Percentiles rank a stretch among this genome's conserved stretches.
Evolutionary conservation across 2,888 invertebrate species (phyloP).

Genomic region (Drosophila setosimentum): DNA sequence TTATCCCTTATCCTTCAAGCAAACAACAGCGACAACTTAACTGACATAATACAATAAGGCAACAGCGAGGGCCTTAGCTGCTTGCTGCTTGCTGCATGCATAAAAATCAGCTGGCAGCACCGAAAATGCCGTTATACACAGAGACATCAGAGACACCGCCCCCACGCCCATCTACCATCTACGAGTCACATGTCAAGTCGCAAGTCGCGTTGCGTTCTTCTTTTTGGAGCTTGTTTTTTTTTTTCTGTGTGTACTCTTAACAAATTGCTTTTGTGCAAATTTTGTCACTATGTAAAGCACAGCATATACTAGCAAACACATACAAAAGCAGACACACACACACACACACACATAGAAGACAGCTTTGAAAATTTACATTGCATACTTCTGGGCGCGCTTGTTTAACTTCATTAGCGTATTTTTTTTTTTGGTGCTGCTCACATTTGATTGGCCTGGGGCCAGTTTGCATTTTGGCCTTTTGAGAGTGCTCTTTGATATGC

Average conservation of each 20-base stretch:
- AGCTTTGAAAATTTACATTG: slow-evolving; percentile 44
- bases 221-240: slow-evolving; percentile 12
- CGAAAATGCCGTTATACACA: slow-evolving; percentile 49
- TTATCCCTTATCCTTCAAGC: slow-evolving; percentile 74
- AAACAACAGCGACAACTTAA: slow-evolving; percentile 72
- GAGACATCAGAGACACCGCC: not conserved
- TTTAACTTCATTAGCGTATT: slow-evolving; percentile 68
- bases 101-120: slow-evolving; percentile 48
- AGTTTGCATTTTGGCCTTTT: slow-evolving; percentile 23
- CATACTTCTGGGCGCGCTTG: slow-evolving; percentile 44
- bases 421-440: slow-evolving; percentile 5
- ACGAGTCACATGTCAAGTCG: slow-evolving; percentile 63
- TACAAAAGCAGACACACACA: slow-evolving; percentile 23
- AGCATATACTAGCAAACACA: slow-evolving; percentile 32
- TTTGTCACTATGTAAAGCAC: slow-evolving; percentile 58
- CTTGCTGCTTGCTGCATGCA: slow-evolving; percentile 53
- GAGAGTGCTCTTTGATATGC: slow-evolving; percentile 36
- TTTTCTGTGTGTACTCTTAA: slow-evolving; percentile 52
- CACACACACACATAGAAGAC: slow-evolving; percentile 16
- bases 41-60: slow-evolving; percentile 81
- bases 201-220: slow-evolving; percentile 46
- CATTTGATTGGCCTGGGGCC: slow-evolving; percentile 42
- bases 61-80: slow-evolving; percentile 42
- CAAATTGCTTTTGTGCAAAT: slow-evolving; percentile 80
- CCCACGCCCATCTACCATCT: not conserved